Conservation (phyloP, 2,888 invertebrate species). For the Cheilosia variabilis region DNA sequence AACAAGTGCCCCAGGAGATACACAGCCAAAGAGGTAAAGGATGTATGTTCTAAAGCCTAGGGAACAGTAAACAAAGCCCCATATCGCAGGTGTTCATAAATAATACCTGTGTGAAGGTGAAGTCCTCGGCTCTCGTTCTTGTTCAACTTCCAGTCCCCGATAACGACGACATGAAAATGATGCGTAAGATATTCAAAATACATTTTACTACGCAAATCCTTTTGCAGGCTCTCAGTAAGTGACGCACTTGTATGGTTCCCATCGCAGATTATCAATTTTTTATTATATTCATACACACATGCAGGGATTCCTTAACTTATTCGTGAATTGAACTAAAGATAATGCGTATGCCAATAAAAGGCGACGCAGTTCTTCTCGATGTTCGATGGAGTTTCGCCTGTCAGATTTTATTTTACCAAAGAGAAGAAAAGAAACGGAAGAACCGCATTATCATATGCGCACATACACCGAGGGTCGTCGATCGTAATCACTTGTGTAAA, state of each 20-base stretch:
- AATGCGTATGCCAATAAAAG: conserved; percentile 46
- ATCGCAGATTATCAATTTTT: conserved; percentile 45
- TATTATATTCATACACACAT: conserved; percentile 45
- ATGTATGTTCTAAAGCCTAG: conserved; percentile 24
- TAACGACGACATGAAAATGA: conserved; percentile 4
- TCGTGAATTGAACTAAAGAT: conserved; percentile 48
- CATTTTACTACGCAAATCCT: conserved; percentile 68
- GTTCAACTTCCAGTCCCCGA: conserved; percentile 6
- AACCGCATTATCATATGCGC: conserved; percentile 68
- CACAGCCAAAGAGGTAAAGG: conserved; percentile 9
- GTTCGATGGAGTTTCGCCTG: conserved; percentile 19
- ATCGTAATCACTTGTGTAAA: conserved; percentile 71
- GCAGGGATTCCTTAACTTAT: conserved; percentile 47
- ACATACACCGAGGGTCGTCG: conserved; percentile 59
- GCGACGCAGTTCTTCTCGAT: conserved; percentile 29
- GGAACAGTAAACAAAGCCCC: conserved; percentile 43
- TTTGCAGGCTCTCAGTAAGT: conserved; percentile 41
- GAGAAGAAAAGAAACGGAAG: conserved; percentile 63
- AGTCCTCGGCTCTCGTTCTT: conserved; percentile 22
- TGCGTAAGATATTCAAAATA: conserved; percentile 60
- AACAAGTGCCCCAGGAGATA: conserved; percentile 33
- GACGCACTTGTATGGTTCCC: conserved; percentile 47
- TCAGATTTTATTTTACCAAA: conserved; percentile 42
- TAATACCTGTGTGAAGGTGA: conserved; percentile 55
- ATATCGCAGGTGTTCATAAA: conserved; percentile 49